phyloP scores from a whole-genome alignment of 2,888 invertebrate species.

The Netelia fuscicornis region DNA sequence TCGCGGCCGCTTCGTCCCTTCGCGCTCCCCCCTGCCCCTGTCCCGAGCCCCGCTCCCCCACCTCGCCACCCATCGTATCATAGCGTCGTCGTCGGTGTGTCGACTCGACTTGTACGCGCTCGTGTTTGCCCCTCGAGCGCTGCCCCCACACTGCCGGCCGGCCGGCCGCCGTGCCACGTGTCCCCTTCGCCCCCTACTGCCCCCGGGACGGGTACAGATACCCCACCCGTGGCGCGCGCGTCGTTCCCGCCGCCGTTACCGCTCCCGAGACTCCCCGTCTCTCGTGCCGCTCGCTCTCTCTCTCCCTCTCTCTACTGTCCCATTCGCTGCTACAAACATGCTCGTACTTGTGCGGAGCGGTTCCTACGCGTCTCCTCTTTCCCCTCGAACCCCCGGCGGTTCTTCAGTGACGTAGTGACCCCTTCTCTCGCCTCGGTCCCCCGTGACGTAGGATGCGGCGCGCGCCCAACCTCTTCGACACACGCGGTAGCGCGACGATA shows the following conservation, averaged over 20 bases:
- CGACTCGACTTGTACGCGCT: constrained; percentile 61
- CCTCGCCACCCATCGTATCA: background rate
- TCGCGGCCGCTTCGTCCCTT: constrained; percentile 26
- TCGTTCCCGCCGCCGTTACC: constrained; percentile 80
- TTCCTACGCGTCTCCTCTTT: constrained; percentile 67
- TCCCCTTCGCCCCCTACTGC: constrained; percentile 63
- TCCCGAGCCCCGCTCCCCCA: background rate
- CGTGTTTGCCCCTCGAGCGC: constrained; percentile 63
- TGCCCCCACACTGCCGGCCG: constrained; percentile 66
- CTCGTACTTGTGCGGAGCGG: constrained; percentile 25
- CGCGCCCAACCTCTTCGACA: constrained; percentile 73
- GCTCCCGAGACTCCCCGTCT: constrained; percentile 73
- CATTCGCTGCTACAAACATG: constrained; percentile 40
- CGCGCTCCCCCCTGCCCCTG: background rate
- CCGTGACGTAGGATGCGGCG: constrained; percentile 80
- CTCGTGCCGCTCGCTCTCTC: constrained; percentile 77
- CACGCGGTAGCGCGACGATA: constrained; percentile 63
- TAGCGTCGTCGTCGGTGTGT: constrained; percentile 9
- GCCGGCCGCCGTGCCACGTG: constrained; percentile 65
- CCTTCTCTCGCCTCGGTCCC: constrained; percentile 29
- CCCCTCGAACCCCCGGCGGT: constrained; percentile 71
- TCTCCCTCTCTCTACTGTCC: constrained; percentile 20
- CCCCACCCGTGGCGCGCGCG: constrained; percentile 85
- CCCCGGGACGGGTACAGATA: constrained; percentile 69
- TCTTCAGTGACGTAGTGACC: constrained; percentile 78